Evolutionary conservation across 1,140 invertebrate species (phyloP).

Genomic region (Streblospio benedicti): DNA sequence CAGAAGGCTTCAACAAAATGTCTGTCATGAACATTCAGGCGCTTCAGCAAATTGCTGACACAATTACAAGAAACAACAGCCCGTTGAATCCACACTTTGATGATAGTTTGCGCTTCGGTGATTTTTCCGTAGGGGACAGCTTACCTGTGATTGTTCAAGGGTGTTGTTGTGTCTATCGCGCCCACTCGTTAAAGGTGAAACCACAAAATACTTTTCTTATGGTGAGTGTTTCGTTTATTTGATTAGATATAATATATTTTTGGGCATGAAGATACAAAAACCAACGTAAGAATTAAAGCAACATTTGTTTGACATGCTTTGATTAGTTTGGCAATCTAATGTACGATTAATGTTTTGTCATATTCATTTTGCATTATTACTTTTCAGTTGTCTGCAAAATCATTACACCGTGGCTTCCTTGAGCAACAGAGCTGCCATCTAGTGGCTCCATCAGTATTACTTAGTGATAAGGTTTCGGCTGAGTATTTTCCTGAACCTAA

Average conservation of each 20-base stretch:
- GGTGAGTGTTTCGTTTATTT: not conserved
- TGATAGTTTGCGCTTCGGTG: not conserved
- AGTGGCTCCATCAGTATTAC: not conserved
- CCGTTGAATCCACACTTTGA: not conserved
- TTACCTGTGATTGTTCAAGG: not conserved
- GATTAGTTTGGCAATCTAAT: too few species aligned
- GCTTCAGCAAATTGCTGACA: not conserved
- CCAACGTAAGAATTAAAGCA: too few species aligned
- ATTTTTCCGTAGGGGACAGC: not conserved
- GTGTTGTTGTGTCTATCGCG: not conserved
- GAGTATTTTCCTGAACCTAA: not conserved
- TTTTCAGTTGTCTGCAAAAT: not conserved
- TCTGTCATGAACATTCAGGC: not conserved
- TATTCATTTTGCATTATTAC: not conserved
- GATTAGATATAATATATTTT: too few species aligned
- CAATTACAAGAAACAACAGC: not conserved
- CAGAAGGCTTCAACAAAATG: constrained; percentile 2
- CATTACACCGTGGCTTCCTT: not conserved
- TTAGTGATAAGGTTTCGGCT: not conserved
- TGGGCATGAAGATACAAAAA: too few species aligned
- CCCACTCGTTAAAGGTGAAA: not conserved
- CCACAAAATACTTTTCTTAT: not conserved
- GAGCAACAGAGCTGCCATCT: not conserved
- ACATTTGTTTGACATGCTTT: too few species aligned
- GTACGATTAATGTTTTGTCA: too few species aligned